phyloP scores from a whole-genome alignment of 2,797 vertebrate species.

The Peromyscus melanophrys region DNA sequence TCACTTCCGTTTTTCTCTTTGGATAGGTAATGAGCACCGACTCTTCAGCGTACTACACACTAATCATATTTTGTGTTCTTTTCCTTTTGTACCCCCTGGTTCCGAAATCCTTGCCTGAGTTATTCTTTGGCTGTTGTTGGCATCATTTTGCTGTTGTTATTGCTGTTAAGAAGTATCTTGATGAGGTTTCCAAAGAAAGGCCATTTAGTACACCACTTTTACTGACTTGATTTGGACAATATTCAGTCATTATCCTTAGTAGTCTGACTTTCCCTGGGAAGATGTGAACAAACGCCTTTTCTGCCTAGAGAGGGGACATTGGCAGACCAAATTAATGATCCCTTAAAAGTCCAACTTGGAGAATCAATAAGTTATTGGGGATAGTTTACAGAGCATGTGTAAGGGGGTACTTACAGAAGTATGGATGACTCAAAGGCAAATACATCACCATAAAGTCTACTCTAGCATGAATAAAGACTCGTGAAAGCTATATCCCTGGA shows the following conservation, averaged over 20 bases:
- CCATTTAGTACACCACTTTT: constrained; percentile 11
- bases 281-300: too few species aligned
- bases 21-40: not conserved
- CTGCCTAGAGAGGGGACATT: not conserved
- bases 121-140: not conserved
- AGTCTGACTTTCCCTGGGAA: not conserved
- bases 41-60: not conserved
- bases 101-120: not conserved
- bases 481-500: not conserved
- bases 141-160: not conserved
- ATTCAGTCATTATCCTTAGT: not conserved
- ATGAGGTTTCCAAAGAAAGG: not conserved
- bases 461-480: not conserved
- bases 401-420: too few species aligned
- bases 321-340: not conserved
- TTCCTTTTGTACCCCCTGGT: not conserved
- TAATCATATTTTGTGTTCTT: not conserved
- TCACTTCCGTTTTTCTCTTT: not conserved
- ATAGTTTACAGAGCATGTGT: not conserved
- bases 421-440: too few species aligned
- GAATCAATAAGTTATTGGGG: not conserved
- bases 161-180: not conserved
- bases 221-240: not conserved
- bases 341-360: not conserved
- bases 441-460: not conserved